Percentiles rank a stretch among this genome's conserved stretches.
Conservation (phyloP, 1,140 invertebrate genomes). For the Stegodyphus dumicola region DNA sequence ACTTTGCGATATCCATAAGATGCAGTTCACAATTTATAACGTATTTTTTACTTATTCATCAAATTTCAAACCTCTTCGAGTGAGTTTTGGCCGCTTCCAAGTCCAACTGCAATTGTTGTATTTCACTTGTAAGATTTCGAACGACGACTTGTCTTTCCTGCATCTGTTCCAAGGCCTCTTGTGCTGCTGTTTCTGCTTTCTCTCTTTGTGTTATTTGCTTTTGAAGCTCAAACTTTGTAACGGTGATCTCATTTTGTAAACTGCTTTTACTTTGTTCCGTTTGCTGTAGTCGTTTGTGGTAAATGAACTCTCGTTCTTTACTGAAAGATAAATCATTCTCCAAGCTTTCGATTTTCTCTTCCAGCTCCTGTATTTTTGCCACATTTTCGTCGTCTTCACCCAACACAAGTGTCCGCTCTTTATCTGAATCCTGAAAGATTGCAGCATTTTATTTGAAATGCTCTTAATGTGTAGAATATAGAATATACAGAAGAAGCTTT, state of each 20-base stretch:
- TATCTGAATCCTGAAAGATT: no score
- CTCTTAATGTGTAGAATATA: no score
- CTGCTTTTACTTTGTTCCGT: neutral
- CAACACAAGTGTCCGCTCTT: no score
- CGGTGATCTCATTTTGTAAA: neutral
- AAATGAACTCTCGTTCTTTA: neutral
- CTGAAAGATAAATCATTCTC: constrained; percentile 6
- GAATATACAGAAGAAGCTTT: no score
- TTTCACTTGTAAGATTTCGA: neutral
- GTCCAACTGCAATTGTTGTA: neutral
- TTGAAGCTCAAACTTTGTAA: neutral
- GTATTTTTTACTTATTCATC: neutral
- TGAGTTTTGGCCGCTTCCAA: neutral
- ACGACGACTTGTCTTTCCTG: neutral
- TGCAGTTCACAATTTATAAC: neutral
- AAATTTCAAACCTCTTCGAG: neutral
- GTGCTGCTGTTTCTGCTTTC: neutral
- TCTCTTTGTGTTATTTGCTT: neutral
- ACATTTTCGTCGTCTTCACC: neutral
- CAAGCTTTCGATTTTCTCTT: neutral
- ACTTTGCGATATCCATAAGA: no score
- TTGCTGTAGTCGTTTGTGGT: neutral
- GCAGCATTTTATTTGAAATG: no score
- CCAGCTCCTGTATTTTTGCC: neutral
- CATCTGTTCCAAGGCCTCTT: neutral